Base-by-base conservation (phyloP, 2,797 vertebrate species). In the Anguilla megastoma region DNA sequence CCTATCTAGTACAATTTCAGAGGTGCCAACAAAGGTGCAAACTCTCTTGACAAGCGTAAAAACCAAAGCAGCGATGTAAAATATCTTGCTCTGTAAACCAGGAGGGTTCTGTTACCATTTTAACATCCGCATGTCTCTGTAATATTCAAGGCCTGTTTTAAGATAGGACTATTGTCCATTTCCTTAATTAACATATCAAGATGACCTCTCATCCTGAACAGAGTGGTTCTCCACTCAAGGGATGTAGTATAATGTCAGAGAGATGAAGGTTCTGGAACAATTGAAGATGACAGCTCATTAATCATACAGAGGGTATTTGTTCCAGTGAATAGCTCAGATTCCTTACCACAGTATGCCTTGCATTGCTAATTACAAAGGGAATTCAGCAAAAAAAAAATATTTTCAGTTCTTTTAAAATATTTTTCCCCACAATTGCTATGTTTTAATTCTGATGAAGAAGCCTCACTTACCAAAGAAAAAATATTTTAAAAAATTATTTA, bases 271-370 rank as follows among this genome's bases (percentile, higher is more conserved):
- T 76, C 83, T 60, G 80, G 71, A 85, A 85, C 48, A 74, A 88
- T 88, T 88, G 82, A 63, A 85, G 50, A 76, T 88, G 87, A 88
- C 87, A 88, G 60, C 87, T 85, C 87, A 88, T 88, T 85, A 88
- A 88, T 88, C 87, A 88, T 88, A 85, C 30, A 85, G 87, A 85
- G 12, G 30, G 50, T 33, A 85, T 88, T 85, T 85, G 87, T 88
- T 88, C 87, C 87, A 88, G 87, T 85, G 87, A 88, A 58, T 85
- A 74, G 30, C 87, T 85, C 66, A 69, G 63, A 85, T 85, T 85
- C 83, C 83, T 66, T 56, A 56, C 66, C 21, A 85, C 84, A 88
- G 85, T 85, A 21, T 84, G 30, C 30, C 5, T 24, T 48, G 45
- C 85, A 16, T 69, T 86, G 85, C 48, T 88, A 84, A 88, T 88